A percentile compares a stretch with the other conserved stretches of the same genome.
These are phyloP conservation scores for Bombylius discolor DNA, from an alignment of 2,888 invertebrate genomes.

Conservation along the genomic window DNA sequence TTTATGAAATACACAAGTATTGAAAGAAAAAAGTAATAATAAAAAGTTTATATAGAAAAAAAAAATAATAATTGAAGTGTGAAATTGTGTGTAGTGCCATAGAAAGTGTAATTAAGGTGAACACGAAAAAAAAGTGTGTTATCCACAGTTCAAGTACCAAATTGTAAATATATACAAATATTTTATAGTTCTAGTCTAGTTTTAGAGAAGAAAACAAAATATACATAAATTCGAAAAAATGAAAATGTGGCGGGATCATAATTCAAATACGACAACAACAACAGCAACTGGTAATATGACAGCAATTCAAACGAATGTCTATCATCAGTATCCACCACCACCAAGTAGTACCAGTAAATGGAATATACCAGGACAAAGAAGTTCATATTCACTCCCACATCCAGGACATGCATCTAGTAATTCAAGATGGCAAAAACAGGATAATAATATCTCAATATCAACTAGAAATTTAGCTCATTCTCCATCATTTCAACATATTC, in stretches of 20 bases:
- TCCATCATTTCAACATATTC: conserved; percentile 17
- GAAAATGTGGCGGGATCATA: conserved; percentile 13
- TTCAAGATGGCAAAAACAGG: conserved; percentile 17
- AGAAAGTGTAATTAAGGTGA: background rate
- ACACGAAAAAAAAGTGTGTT: no score
- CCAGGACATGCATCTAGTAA: conserved; percentile 21
- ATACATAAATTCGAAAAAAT: background rate
- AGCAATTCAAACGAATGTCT: conserved; percentile 10
- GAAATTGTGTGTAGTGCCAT: conserved; percentile 2
- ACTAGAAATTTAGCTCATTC: conserved; percentile 15
- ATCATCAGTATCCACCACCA: conserved; percentile 16
- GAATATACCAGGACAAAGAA: conserved; percentile 18
- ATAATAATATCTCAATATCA: conserved; percentile 14
- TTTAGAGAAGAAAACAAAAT: no score
- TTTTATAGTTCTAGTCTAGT: no score
- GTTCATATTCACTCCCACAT: conserved; percentile 22
- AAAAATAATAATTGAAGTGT: background rate
- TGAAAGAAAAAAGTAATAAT: no score
- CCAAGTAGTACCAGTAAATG: conserved; percentile 15
- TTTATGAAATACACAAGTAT: no score
- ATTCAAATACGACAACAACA: conserved; percentile 1
- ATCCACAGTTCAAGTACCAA: no score
- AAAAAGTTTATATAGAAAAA: background rate
- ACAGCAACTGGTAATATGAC: conserved; percentile 1
- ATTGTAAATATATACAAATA: no score